Evolutionary conservation across 2,113 vertebrate genomes (phyloP).

Genomic region (Cyrtonyx montezumae): DNA sequence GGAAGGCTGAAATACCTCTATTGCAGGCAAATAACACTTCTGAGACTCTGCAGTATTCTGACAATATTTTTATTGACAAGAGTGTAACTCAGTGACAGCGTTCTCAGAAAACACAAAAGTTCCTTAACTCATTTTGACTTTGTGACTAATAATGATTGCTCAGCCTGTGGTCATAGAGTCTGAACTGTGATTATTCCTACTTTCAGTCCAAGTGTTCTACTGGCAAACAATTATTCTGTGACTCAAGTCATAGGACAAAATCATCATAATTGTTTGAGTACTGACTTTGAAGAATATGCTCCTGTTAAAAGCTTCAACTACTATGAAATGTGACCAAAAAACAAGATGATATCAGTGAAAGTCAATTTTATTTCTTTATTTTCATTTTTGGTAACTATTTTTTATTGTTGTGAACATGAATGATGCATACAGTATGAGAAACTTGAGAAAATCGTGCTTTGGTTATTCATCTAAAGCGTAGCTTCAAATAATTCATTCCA

Average conservation of each 20-base stretch:
- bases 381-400: not conserved
- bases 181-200: slow-evolving; percentile 39
- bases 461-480: not conserved
- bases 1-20: not conserved
- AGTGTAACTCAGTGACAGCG: slow-evolving; percentile 8
- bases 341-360: not conserved
- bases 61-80: slow-evolving; percentile 38
- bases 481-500: not conserved
- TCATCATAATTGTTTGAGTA: not conserved
- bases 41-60: not conserved
- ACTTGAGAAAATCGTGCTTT: not conserved
- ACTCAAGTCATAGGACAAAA: no score
- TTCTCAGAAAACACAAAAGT: slow-evolving; percentile 35
- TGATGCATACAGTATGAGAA: not conserved
- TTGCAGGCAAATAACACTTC: not conserved
- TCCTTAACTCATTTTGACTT: slow-evolving; percentile 23
- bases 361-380: not conserved
- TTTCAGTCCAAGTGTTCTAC: not conserved
- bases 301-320: not conserved
- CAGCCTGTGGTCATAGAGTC: slow-evolving; percentile 14
- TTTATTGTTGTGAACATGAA: not conserved
- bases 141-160: slow-evolving; percentile 54
- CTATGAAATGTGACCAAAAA: not conserved
- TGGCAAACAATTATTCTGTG: not conserved
- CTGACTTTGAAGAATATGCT: not conserved